These are phyloP conservation scores for Rhopalosiphum maidis DNA, from an alignment of 1,140 invertebrate genomes.

Conservation along the genomic window DNA sequence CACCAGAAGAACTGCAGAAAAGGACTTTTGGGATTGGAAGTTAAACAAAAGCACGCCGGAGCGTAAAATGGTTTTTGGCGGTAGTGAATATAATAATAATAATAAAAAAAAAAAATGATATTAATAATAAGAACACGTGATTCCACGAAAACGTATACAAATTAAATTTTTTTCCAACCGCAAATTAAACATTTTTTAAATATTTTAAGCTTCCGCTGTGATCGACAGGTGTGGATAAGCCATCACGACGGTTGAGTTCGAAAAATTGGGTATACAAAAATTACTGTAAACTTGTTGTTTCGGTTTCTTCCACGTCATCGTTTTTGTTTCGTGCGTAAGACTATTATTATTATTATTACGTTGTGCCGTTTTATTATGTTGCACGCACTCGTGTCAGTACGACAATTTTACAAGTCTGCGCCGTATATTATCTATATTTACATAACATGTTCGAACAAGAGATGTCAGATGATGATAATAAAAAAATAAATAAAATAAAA, in stretches of 20 bases:
- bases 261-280: background rate
- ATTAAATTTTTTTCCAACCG: background rate
- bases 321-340: constrained; percentile 32
- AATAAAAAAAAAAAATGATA: background rate
- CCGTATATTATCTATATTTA: constrained; percentile 56
- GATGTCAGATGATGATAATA: constrained; percentile 55
- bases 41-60: constrained; percentile 54
- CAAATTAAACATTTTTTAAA: background rate
- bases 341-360: constrained; percentile 27
- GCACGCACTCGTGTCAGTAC: constrained; percentile 51
- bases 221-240: constrained; percentile 10
- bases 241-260: background rate
- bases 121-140: constrained; percentile 4
- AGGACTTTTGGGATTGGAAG: constrained; percentile 56
- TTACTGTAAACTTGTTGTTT: background rate
- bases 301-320: background rate
- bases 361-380: constrained; percentile 51
- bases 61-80: constrained; percentile 53
- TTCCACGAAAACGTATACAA: constrained; percentile 24
- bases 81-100: background rate
- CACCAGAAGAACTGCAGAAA: constrained; percentile 53
- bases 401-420: constrained; percentile 56
- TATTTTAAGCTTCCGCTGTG: background rate
- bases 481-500: constrained; percentile 32
- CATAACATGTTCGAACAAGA: constrained; percentile 57